Conservation (phyloP, 2,797 vertebrate species). For the Spheniscus humboldti region DNA sequence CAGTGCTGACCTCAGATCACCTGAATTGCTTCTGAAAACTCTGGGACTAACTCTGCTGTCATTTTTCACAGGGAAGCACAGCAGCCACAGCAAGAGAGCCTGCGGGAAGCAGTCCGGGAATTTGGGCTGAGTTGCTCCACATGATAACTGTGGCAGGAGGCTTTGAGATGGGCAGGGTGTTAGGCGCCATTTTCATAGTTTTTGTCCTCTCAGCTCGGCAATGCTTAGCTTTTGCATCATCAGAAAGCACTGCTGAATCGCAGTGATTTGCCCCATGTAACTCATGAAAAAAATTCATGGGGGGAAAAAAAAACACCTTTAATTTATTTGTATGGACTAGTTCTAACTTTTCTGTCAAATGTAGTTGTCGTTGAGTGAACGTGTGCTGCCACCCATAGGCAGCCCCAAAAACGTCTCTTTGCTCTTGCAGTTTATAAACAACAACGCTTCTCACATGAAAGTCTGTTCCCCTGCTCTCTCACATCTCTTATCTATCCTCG, state of each 20-base stretch:
- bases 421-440: background rate
- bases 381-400: slow-evolving; percentile 74
- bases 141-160: background rate
- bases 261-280: slow-evolving; percentile 34
- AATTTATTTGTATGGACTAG: background rate
- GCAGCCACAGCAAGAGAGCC: background rate
- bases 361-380: slow-evolving; percentile 33
- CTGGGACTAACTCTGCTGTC: background rate
- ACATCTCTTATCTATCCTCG: background rate
- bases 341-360: background rate
- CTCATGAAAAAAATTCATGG: background rate
- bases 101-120: background rate
- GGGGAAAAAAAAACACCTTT: background rate
- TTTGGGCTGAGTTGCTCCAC: background rate
- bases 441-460: accelerated
- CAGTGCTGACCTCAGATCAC: background rate
- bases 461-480: background rate
- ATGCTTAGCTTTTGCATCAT: slow-evolving; percentile 41
- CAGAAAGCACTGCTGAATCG: slow-evolving; percentile 61
- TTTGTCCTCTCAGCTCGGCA: slow-evolving; percentile 33
- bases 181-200: background rate
- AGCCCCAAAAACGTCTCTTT: background rate
- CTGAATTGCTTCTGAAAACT: background rate
- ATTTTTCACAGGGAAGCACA: background rate
- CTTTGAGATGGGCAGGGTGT: background rate